A percentile compares a stretch with the other conserved stretches of the same genome.
Conservation (phyloP, 2,797 vertebrate genomes). For the Ambastaia sidthimunki region DNA sequence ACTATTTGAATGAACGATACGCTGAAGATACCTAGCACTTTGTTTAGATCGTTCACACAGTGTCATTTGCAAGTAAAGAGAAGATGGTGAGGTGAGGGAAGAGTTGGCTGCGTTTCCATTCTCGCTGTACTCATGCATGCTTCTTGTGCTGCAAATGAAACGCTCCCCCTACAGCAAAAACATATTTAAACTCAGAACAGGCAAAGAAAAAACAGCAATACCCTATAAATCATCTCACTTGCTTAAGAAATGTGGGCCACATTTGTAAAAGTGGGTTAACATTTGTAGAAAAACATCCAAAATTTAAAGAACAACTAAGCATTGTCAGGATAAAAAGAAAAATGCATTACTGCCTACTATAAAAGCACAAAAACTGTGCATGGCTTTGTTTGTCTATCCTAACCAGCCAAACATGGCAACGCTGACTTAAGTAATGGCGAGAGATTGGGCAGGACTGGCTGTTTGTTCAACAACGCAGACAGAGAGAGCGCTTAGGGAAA, state of each 20-base stretch:
- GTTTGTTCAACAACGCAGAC: background rate
- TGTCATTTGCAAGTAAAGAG: constrained; percentile 20
- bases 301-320: background rate
- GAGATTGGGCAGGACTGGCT: background rate
- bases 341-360: background rate
- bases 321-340: background rate
- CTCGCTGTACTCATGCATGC: constrained; percentile 33
- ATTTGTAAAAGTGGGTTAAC: background rate
- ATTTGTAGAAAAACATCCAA: background rate
- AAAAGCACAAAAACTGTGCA: background rate
- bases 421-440: background rate
- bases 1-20: no score
- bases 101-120: constrained; percentile 35
- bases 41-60: background rate
- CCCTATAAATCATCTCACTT: constrained; percentile 11
- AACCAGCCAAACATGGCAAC: background rate
- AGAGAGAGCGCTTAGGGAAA: background rate
- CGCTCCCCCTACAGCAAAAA: constrained; percentile 39
- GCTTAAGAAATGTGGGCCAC: constrained; percentile 5
- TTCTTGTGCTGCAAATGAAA: constrained; percentile 53
- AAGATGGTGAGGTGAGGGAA: background rate
- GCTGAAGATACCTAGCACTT: no score
- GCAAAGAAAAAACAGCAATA: background rate
- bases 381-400: background rate
- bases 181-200: constrained; percentile 40